Base-by-base conservation (phyloP, 1,140 invertebrate species). In the Theocolax elegans region DNA sequence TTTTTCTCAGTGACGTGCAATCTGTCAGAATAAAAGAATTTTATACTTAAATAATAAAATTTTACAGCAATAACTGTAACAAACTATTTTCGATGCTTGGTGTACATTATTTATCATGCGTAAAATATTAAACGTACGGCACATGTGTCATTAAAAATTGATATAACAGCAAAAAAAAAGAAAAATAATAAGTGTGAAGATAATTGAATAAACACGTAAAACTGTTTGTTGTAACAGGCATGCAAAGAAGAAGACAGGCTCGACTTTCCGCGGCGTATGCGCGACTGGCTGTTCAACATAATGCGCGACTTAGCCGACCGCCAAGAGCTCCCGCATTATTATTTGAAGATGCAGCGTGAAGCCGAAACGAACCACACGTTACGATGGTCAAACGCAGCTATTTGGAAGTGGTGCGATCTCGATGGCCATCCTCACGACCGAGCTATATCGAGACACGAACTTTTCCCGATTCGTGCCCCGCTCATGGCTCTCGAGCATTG, bases 381-480 rank as follows among this genome's bases (percentile, higher is more conserved):
- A 35, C 89, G 93, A 75, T 97, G 95, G 94, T 89, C 92, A 6
- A 95, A 95, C 81, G 95, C 96, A 13, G 95, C 96, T 38, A 91
- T 98, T 63, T 98, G 96, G 96, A 98, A 98, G 81, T 98, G 95
- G 93, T 97, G 96, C 80, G 96, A 98, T 81, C 87, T 98, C 49
- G 96, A 97, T 82, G 92, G 91, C 17, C 90, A 95, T 82, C 93
- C 94, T 67, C 93, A 94, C 76, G 94, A 97, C 85, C 91, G 90
- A 78, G 88, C 91, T 68, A 94, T 97, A 3, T 97, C 95, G 4
- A 90, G 94, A 40, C 96, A 97, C 86, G 96, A 98, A 84, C 86
- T 98, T 62, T 97, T 98, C 88, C 96, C 96, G 15, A 96, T 98
- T 77, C 89, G 94, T 48, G 96, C 96, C 35, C 95, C 95, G 0